Percentiles rank a stretch among this genome's conserved stretches.
These are phyloP conservation scores for Fragariocoptes setiger DNA, from an alignment of 1,140 invertebrate species.

Conservation along the genomic window DNA sequence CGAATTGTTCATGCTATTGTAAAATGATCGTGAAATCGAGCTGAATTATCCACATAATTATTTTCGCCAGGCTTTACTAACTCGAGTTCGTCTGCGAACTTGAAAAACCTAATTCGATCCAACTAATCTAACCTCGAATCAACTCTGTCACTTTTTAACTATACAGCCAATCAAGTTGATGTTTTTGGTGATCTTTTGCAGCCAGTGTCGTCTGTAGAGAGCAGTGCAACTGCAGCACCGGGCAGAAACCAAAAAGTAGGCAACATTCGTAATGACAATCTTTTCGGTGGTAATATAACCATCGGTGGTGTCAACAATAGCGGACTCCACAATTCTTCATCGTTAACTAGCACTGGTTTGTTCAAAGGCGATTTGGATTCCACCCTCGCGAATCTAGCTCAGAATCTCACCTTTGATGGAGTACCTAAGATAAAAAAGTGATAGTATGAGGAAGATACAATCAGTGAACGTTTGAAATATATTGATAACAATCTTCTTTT, in stretches of 20 bases:
- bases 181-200: conserved; percentile 34
- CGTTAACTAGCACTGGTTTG: conserved; percentile 15
- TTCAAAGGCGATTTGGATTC: conserved; percentile 67
- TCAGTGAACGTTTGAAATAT: no score
- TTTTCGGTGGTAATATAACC: neutral
- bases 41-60: no score
- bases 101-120: no score
- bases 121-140: no score
- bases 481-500: no score
- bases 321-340: neutral
- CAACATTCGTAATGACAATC: neutral
- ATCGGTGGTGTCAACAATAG: neutral
- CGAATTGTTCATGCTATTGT: no score
- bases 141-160: no score
- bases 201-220: conserved; percentile 14
- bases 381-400: conserved; percentile 52
- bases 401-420: conserved; percentile 67
- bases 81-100: no score
- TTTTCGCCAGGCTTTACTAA: no score
- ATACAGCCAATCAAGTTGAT: conserved; percentile 40
- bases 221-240: neutral
- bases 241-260: neutral
- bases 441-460: no score
- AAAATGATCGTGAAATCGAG: no score
- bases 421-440: neutral